phyloP scores from a whole-genome alignment of 2,888 invertebrate genomes.

The Spisula subtruncata region DNA sequence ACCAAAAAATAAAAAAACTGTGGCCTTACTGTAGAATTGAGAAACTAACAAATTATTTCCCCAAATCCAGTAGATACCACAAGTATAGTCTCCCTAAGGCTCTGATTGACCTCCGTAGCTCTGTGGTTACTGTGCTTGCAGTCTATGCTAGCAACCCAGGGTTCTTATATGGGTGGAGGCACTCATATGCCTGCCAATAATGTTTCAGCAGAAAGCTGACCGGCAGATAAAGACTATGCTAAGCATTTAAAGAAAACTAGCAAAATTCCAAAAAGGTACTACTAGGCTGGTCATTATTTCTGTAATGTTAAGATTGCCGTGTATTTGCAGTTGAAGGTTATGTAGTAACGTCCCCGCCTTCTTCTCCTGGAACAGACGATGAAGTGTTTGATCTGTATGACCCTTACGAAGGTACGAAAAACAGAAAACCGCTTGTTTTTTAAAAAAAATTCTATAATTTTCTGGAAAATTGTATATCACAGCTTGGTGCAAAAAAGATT shows the following conservation, averaged over 20 bases:
- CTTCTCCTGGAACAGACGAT: constrained; percentile 38
- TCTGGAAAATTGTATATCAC: neutral
- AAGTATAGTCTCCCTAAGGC: too few relatives aligned
- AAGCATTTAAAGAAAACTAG: too few relatives aligned
- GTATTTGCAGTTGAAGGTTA: constrained; percentile 62
- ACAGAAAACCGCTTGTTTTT: neutral
- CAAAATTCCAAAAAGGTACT: too few relatives aligned
- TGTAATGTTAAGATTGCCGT: constrained; percentile 46
- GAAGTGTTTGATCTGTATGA: constrained; percentile 42
- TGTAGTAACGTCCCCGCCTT: constrained; percentile 44
- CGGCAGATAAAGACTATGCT: too few relatives aligned
- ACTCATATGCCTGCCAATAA: too few relatives aligned
- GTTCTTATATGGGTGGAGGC: too few relatives aligned
- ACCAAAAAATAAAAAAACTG: too few relatives aligned
- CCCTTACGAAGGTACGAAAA: constrained; percentile 37
- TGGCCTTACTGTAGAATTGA: neutral
- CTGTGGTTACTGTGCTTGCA: too few relatives aligned
- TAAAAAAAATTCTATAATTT: neutral
- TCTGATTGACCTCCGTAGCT: too few relatives aligned
- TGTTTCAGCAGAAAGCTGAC: too few relatives aligned
- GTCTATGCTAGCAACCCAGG: too few relatives aligned
- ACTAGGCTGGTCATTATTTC: neutral
- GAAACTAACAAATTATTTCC: neutral
- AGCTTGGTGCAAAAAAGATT: neutral
- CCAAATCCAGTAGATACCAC: neutral